Base-by-base conservation (phyloP, 1,140 invertebrate species). In the Drosophila virilis region DNA sequence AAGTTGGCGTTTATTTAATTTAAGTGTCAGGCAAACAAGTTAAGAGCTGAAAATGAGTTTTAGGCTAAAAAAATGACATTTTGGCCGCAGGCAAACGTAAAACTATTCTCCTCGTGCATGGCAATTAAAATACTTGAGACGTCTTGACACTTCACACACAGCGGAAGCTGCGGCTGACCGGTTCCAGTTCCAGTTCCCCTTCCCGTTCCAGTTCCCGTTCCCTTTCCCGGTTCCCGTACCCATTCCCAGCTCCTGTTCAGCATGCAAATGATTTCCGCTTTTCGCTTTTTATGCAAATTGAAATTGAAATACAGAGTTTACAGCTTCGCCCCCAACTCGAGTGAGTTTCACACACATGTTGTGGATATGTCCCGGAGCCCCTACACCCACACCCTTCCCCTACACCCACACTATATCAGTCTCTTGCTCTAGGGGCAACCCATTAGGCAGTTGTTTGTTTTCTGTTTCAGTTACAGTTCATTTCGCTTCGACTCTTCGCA, bases 71-170 rank as follows among this genome's bases (percentile, higher is more conserved):
- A 5, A 28, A 42, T 66, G 37, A 42, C 12, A 10, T 64, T 64
- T 52, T n/a, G 17, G 17, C 17, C 17, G 1, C 17, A 17, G 17
- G 13, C 40, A 28, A 28, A 33, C 3, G 50, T 8, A 8, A 17
- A 35, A 54, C 22, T 28, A 28, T 28, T 54, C 28, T 8, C 13
- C 43, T 46, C 32, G 32, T 7, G 8, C 1, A 17, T 17, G 43
- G 33, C 64, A 73, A 73, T 73, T 73, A 73, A 73, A 68, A 33
- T 28, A 52, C 70, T 73, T 68, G 70, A 73, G 70, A 73, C 70
- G 13, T 38, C 40, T 37, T 51, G 35, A 71, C 68, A 71, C 50
- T 62, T 48, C 28, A 6, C 15, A 6, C 15, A 50, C n/a, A 66
- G 37, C 64, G 69, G 69, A 72, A 22, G 38, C 45, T 60, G 45